These are phyloP conservation scores for Syrmaticus mikado DNA, from an alignment of 2,113 vertebrate species.

Conservation along the genomic window DNA sequence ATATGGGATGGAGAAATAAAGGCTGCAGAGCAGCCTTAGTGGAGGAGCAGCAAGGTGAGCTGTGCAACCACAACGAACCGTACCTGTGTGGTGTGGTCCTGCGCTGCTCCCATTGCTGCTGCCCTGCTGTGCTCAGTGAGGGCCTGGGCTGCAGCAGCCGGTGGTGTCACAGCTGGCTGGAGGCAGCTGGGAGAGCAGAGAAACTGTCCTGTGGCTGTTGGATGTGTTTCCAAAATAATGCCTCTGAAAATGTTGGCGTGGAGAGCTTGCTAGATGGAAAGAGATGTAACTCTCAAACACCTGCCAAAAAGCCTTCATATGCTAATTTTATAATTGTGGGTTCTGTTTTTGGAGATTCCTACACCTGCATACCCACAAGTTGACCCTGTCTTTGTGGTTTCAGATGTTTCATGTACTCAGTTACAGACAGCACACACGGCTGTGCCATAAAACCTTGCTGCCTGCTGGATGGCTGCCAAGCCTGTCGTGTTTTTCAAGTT, in stretches of 20 bases:
- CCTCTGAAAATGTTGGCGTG: neutral
- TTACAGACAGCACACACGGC: neutral
- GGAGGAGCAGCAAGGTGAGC: neutral
- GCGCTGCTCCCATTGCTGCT: neutral
- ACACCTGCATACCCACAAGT: neutral
- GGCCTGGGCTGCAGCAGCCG: neutral
- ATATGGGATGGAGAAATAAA: neutral
- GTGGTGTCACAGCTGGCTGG: neutral
- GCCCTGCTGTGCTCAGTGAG: neutral
- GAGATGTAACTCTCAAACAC: neutral
- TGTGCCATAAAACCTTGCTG: neutral
- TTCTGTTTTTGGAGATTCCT: neutral
- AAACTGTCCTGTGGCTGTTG: neutral
- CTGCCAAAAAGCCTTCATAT: neutral
- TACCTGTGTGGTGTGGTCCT: neutral
- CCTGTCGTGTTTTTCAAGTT: neutral
- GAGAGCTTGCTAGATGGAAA: neutral
- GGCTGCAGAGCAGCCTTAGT: neutral
- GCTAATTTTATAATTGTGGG: neutral
- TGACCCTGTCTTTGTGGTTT: neutral
- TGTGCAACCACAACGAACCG: neutral
- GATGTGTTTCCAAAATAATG: neutral
- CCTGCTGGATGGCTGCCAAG: neutral
- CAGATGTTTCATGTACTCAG: neutral
- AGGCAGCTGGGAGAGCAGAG: neutral